These are phyloP conservation scores for Philonicus albiceps DNA, from an alignment of 2,888 invertebrate genomes.

Conservation along the genomic window DNA sequence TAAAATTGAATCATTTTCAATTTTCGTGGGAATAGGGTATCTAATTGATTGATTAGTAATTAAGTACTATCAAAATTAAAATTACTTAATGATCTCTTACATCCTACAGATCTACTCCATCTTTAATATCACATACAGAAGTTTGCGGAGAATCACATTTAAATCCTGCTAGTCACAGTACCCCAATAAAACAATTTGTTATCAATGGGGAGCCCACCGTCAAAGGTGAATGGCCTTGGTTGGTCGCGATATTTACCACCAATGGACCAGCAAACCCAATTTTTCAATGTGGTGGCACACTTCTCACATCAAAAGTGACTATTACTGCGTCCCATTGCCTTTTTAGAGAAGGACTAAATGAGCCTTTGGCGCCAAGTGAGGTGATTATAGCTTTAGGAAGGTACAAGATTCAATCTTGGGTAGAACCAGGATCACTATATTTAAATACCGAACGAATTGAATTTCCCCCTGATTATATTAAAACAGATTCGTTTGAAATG, in stretches of 20 bases:
- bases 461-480: conserved; percentile 58
- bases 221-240: conserved; percentile 74
- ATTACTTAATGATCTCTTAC: no score
- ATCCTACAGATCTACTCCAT: no score
- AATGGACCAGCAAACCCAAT: conserved; percentile 52
- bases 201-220: conserved; percentile 54
- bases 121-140: no score
- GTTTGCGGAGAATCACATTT: no score
- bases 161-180: background rate
- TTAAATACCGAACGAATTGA: conserved; percentile 54
- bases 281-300: conserved; percentile 60
- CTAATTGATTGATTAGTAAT: no score
- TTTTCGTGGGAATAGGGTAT: no score
- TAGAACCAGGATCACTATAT: conserved; percentile 60
- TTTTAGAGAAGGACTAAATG: conserved; percentile 44
- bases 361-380: conserved; percentile 53
- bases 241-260: conserved; percentile 70
- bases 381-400: conserved; percentile 64
- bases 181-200: conserved; percentile 44
- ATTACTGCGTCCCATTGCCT: conserved; percentile 65
- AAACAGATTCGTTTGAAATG: conserved; percentile 60
- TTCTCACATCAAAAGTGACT: conserved; percentile 57
- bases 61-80: no score
- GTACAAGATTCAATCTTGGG: conserved; percentile 63
- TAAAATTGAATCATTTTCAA: no score